These are phyloP conservation scores for Erythrolamprus reginae DNA, from an alignment of 2,113 vertebrate genomes.

Conservation along the genomic window DNA sequence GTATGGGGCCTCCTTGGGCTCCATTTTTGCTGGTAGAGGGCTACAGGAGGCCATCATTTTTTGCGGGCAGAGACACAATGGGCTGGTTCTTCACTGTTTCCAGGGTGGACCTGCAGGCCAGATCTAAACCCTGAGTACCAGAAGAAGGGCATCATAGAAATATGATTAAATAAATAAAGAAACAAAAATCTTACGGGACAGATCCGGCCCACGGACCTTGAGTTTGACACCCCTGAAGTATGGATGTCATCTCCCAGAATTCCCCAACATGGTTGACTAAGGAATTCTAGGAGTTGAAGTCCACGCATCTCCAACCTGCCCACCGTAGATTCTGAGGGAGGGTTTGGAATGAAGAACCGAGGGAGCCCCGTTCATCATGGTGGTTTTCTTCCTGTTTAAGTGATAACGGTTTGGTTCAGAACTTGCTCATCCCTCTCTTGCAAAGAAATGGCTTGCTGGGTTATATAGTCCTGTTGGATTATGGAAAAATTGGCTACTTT, in stretches of 20 bases:
- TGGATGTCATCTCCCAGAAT: neutral
- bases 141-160: too few relatives aligned
- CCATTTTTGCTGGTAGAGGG: too few relatives aligned
- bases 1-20: rapidly evolving
- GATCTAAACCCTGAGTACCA: too few relatives aligned
- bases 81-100: too few relatives aligned
- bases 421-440: too few relatives aligned
- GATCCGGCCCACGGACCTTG: too few relatives aligned
- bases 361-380: neutral
- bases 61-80: too few relatives aligned
- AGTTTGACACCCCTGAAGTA: too few relatives aligned
- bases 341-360: neutral
- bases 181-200: too few relatives aligned
- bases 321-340: neutral
- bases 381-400: neutral
- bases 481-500: neutral
- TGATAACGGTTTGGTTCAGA: neutral
- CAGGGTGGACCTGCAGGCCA: too few relatives aligned
- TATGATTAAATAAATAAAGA: too few relatives aligned
- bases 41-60: too few relatives aligned
- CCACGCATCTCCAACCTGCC: neutral
- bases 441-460: neutral
- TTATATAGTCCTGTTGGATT: neutral
- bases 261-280: neutral
- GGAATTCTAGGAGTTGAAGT: neutral